Conservation (phyloP, 2,797 vertebrate species). For the Tenualosa thibaudeaui region DNA sequence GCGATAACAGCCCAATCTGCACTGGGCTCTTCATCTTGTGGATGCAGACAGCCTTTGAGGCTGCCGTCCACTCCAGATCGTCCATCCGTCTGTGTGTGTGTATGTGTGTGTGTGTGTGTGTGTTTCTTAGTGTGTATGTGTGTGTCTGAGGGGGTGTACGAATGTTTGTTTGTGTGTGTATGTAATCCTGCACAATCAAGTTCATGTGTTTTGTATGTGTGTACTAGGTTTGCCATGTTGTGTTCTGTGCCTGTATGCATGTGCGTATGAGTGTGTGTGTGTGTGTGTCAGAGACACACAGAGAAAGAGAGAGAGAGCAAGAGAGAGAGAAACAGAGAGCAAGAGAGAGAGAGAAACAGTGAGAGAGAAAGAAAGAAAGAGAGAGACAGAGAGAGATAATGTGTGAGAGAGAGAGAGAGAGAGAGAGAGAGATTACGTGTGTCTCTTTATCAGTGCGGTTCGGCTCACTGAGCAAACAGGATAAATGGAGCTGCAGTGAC, state of each 20-base stretch:
- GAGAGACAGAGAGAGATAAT: neutral
- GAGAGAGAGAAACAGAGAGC: neutral
- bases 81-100: neutral
- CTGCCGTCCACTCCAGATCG: conserved; percentile 27
- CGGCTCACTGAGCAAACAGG: conserved; percentile 35
- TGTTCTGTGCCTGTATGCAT: neutral
- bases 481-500: conserved; percentile 31
- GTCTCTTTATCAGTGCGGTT: neutral
- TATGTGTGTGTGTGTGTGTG: neutral
- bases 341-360: neutral
- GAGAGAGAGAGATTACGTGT: conserved; percentile 29
- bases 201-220: neutral
- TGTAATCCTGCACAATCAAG: too few species aligned
- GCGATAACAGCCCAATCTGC: conserved; percentile 41
- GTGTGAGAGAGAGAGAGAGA: neutral
- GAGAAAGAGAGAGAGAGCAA: neutral
- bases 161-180: too few species aligned
- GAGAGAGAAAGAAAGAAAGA: neutral
- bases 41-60: conserved; percentile 32
- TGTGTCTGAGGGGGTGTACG: too few species aligned
- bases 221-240: neutral
- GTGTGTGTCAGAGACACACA: conserved; percentile 2
- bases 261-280: conserved; percentile 17
- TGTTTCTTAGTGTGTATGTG: neutral
- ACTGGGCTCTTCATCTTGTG: conserved; percentile 16